Base-by-base conservation (phyloP, 2,113 vertebrate genomes). In the Apodemus sylvaticus region DNA sequence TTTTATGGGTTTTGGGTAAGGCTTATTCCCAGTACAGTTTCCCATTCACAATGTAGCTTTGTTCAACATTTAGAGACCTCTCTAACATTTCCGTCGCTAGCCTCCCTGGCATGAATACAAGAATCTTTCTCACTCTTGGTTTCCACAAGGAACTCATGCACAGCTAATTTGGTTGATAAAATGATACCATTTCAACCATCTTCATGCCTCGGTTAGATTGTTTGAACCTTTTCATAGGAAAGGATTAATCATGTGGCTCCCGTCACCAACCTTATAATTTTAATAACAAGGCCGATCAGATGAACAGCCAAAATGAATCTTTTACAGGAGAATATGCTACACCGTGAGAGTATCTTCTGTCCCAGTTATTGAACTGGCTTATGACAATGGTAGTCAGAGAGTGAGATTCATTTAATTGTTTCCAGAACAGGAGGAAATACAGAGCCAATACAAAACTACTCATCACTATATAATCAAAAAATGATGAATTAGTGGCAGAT, bases 1-100 rank as follows among this genome's bases (percentile, higher is more conserved):
- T 97, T 98, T 98, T 98, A 98, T 96, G 98, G 98, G 97, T 98
- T 97, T 94, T 97, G 95, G 90, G 93, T 95, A 97, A 97, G 5
- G 12, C 66, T 98, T 98, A 98, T 98, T 87, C 89, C 45, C 90
- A 89, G 78, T 91, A 92, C 97, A 91, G 89, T 95, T 86, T 87
- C n/a, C 89, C 92, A 87, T 91, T 97, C 94, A 96, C 93, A 97
- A 68, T 0, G 60, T 95, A 97, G 94, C 94, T 96, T 93, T 96
- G 89, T 93, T 96, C 51, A 7, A 76, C 64, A n/a, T 74, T 94
- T 76, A 96, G 95, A 97, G 96, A 95, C 83, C 16, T 98, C 93
- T 95, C 96, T 94, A 98, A 95, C 86, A 86, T 29, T 85, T 89
- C 97, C 97, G 94, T 70, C 81, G 70, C 93, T 81, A 82, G 94